Evolutionary conservation across 2,113 vertebrate genomes (phyloP).

Genomic region (Zosterops pallidus): DNA sequence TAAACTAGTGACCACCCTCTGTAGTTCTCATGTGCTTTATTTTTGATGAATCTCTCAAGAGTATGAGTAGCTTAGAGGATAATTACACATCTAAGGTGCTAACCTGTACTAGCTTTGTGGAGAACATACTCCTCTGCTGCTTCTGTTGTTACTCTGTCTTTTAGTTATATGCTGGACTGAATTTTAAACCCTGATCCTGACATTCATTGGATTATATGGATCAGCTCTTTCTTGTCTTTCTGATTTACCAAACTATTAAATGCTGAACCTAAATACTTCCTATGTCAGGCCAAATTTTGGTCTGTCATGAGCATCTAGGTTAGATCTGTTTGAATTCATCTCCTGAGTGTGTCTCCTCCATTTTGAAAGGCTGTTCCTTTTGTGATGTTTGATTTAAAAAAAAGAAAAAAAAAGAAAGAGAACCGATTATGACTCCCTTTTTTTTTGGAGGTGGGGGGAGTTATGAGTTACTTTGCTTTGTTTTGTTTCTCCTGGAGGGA

Average conservation of each 20-base stretch:
- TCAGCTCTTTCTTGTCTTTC: slow-evolving; percentile 58
- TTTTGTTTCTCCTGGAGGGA: neutral
- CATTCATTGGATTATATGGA: slow-evolving; percentile 57
- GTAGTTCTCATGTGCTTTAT: neutral
- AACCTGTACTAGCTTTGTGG: neutral
- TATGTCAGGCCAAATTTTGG: slow-evolving; percentile 38
- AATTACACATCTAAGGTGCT: slow-evolving; percentile 43
- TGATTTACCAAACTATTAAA: slow-evolving; percentile 64
- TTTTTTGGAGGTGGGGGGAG: neutral
- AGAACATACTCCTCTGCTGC: neutral
- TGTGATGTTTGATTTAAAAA: neutral
- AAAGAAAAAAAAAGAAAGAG: no score
- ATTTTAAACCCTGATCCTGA: slow-evolving; percentile 66
- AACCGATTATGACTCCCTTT: neutral
- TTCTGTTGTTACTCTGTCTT: neutral
- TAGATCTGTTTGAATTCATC: slow-evolving; percentile 47
- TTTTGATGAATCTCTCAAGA: slow-evolving; percentile 42
- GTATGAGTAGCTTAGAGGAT: slow-evolving; percentile 10
- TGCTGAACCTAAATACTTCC: slow-evolving; percentile 54
- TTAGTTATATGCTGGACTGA: slow-evolving; percentile 30
- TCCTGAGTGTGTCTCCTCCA: slow-evolving; percentile 20
- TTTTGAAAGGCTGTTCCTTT: slow-evolving; percentile 39
- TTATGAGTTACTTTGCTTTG: neutral
- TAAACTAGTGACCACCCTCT: neutral
- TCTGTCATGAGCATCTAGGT: slow-evolving; percentile 43